These are phyloP conservation scores for Hylaea fasciaria DNA, from an alignment of 2,888 invertebrate species.

Conservation along the genomic window DNA sequence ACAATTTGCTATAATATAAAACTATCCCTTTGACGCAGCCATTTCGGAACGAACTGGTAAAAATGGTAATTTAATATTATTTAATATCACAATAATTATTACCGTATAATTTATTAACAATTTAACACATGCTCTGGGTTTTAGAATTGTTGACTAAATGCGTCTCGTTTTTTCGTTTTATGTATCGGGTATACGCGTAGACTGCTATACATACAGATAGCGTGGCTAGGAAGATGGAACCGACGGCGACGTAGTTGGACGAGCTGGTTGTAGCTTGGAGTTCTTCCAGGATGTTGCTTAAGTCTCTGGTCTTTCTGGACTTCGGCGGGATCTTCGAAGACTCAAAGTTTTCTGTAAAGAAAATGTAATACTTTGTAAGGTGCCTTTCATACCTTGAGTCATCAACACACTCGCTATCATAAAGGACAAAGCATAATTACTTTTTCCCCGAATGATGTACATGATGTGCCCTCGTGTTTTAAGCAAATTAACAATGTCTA, in stretches of 20 bases:
- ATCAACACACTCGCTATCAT: no score
- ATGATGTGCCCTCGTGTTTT: no score
- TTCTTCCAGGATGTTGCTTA: constrained; percentile 50
- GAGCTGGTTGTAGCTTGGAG: constrained; percentile 39
- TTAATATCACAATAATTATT: constrained; percentile 66
- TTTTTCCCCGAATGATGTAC: no score
- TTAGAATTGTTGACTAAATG: constrained; percentile 19
- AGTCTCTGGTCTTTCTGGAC: constrained; percentile 68
- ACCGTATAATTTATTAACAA: constrained; percentile 46
- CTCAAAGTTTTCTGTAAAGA: constrained; percentile 72
- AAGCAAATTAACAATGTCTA: background rate
- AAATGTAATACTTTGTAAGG: background rate
- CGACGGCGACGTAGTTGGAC: constrained; percentile 60
- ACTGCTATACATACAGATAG: constrained; percentile 60
- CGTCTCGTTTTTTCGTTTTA: constrained; percentile 41
- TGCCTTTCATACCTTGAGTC: background rate
- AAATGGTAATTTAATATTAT: constrained; percentile 48
- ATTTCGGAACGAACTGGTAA: constrained; percentile 48
- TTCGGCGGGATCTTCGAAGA: constrained; percentile 68
- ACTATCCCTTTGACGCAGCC: constrained; percentile 51
- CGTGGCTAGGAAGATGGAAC: constrained; percentile 57
- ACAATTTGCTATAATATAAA: constrained; percentile 33
- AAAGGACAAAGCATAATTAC: no score
- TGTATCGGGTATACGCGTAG: constrained; percentile 52
- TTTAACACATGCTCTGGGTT: constrained; percentile 48